Base-by-base conservation (phyloP, 2,797 vertebrate genomes). In the Anguilla pacifica region DNA sequence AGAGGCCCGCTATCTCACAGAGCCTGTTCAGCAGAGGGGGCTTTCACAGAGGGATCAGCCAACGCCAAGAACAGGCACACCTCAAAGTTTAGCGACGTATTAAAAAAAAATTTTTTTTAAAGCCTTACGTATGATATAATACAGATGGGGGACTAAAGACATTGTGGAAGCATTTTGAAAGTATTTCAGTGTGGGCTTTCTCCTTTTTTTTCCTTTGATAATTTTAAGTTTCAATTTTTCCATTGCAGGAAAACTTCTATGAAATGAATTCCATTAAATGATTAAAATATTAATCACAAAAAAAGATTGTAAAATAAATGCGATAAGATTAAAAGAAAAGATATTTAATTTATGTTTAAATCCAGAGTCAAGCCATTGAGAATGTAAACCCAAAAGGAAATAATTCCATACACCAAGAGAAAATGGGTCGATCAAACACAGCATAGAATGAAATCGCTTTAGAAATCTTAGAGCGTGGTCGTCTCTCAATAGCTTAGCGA, bases 21-120 rank as follows among this genome's bases (percentile, higher is more conserved):
- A 96, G 96, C 95, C 96, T 95, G 95, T 94, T 95, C 95, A 92
- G 19, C 83, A 84, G 83, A 93, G 92, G 86, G 95, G 91, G 93
- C 95, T 94, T 95, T 96, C 95, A 94, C 93, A 93, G 94, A 92
- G 92, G 86, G 92, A 95, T 96, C 93, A 95, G 95, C 93, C 92
- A 92, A 87, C 92, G 92, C 94, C 46, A 11, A 7, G 79, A 95
- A 95, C 95, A 93, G 95, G 93, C 94, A 94, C 94, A 92, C 94
- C 94, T 93, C 92, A 95, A 96, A 96, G 95, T 96, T 96, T 95
- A 93, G 91, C 91, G 93, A 95, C 93, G 95, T 96, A 96, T 96
- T 94, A 95, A 94, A 93, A 90, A 94, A 93, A 93, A 46, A 10
- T 10, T 53, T 17, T 57, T 67, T 55, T 3, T 25, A 22, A 85